These are phyloP conservation scores for Pelodytes ibericus DNA, from an alignment of 2,797 vertebrate species.

Conservation along the genomic window DNA sequence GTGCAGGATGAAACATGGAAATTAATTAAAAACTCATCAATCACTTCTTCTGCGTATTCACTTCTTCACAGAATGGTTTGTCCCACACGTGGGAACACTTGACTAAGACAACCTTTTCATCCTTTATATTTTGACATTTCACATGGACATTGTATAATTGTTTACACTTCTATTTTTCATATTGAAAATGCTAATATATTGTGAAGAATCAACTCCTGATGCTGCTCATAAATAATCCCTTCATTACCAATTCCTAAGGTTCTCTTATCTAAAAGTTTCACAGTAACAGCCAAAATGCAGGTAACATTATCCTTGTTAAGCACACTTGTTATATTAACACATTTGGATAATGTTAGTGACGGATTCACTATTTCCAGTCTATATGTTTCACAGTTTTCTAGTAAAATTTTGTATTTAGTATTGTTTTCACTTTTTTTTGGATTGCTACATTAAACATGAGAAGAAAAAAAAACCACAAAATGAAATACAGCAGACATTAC, in stretches of 20 bases:
- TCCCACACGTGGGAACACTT: slow-evolving; percentile 13
- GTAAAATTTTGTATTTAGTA: too few relatives aligned
- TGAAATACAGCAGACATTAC: too few relatives aligned
- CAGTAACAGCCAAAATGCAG: slow-evolving; percentile 2
- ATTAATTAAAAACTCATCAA: background rate
- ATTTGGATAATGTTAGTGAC: background rate
- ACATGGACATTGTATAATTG: slow-evolving; percentile 35
- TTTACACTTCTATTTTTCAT: slow-evolving; percentile 25
- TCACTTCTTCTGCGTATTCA: background rate
- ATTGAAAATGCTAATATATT: slow-evolving; percentile 41
- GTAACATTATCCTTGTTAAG: slow-evolving; percentile 8
- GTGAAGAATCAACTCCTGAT: slow-evolving; percentile 8
- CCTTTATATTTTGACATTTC: slow-evolving; percentile 46
- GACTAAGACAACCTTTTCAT: slow-evolving; percentile 22
- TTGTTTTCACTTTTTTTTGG: too few relatives aligned
- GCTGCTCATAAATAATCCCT: slow-evolving; percentile 31
- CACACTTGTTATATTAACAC: slow-evolving; percentile 8
- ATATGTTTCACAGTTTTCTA: too few relatives aligned
- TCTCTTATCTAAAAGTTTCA: slow-evolving; percentile 35
- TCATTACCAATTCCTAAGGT: slow-evolving; percentile 36
- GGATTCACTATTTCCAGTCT: too few relatives aligned
- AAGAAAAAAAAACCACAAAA: too few relatives aligned
- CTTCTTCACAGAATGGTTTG: background rate
- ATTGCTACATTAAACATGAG: too few relatives aligned
- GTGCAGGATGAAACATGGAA: background rate